phyloP scores from a whole-genome alignment of 2,113 vertebrate genomes.

The Hystrix brachyura region DNA sequence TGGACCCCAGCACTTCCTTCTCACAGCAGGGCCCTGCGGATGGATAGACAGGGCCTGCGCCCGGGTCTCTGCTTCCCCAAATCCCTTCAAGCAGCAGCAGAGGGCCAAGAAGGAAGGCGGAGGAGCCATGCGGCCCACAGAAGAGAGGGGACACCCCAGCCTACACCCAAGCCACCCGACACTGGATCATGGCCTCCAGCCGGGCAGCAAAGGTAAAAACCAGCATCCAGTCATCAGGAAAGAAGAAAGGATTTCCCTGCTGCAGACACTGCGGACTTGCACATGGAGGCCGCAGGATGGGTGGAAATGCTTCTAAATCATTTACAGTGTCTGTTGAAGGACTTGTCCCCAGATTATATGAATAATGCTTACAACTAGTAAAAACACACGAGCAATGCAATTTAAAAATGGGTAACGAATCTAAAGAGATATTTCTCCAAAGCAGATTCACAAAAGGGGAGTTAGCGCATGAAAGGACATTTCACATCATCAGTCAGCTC shows the following conservation, averaged over 20 bases:
- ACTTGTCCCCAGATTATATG: background rate
- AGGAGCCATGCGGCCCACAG: background rate
- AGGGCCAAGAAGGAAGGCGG: fast-evolving
- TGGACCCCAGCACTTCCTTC: fast-evolving
- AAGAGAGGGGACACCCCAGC: fast-evolving
- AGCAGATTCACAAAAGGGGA: no score
- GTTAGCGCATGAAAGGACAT: fast-evolving
- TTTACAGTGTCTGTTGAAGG: background rate
- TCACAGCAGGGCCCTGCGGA: background rate
- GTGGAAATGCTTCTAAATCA: background rate
- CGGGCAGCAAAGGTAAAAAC: background rate
- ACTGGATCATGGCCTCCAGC: fast-evolving
- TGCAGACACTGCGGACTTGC: background rate
- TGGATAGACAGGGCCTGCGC: background rate
- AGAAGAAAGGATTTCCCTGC: fast-evolving
- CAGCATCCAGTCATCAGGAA: background rate
- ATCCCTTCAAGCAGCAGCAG: fast-evolving
- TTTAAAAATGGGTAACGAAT: background rate
- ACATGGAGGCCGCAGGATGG: no score
- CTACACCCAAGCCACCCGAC: background rate
- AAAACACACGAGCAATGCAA: background rate
- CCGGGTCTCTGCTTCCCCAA: no score
- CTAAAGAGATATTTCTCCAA: background rate
- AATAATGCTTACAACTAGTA: no score
- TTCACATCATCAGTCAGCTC: no score